Conservation (phyloP, 1,140 invertebrate species). For the Patella vulgata region DNA sequence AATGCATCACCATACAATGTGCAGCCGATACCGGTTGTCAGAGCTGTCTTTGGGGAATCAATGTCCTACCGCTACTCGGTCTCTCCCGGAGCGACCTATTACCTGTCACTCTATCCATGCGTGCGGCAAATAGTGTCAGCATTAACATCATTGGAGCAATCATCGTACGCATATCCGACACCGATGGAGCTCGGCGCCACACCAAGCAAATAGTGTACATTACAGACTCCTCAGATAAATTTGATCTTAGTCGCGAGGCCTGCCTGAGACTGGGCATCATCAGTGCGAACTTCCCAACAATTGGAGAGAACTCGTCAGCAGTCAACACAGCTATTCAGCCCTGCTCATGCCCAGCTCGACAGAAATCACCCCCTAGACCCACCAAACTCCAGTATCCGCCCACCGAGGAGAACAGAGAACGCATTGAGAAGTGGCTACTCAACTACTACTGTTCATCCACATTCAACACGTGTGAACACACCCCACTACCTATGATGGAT, state of each 20-base stretch:
- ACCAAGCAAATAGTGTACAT: conserved; percentile 26
- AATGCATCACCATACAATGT: too few relatives aligned
- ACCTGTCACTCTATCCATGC: conserved; percentile 29
- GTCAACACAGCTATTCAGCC: conserved; percentile 4
- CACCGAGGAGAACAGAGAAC: conserved; percentile 17
- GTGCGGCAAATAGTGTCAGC: conserved; percentile 18
- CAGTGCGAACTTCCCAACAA: conserved; percentile 2
- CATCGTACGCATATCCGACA: conserved; percentile 16
- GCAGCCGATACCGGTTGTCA: conserved; percentile 34
- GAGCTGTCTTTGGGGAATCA: conserved; percentile 28
- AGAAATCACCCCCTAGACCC: conserved; percentile 24
- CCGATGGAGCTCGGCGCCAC: background rate
- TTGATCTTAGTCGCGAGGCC: conserved; percentile 27
- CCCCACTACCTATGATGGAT: conserved; percentile 31
- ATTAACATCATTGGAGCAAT: conserved; percentile 26
- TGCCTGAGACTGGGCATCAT: conserved; percentile 21
- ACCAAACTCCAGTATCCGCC: conserved; percentile 18
- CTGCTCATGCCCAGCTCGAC: conserved; percentile 24
- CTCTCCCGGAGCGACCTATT: conserved; percentile 20
- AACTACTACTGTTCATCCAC: conserved; percentile 33
- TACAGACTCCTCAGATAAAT: conserved; percentile 20
- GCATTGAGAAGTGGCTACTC: conserved; percentile 23
- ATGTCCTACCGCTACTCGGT: conserved; percentile 33
- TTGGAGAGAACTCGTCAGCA: background rate
- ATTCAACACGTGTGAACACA: conserved; percentile 45